Percentiles rank a stretch among this genome's conserved stretches.
Evolutionary conservation across 2,113 vertebrate species (phyloP).

Genomic region (Asarcornis scutulata): DNA sequence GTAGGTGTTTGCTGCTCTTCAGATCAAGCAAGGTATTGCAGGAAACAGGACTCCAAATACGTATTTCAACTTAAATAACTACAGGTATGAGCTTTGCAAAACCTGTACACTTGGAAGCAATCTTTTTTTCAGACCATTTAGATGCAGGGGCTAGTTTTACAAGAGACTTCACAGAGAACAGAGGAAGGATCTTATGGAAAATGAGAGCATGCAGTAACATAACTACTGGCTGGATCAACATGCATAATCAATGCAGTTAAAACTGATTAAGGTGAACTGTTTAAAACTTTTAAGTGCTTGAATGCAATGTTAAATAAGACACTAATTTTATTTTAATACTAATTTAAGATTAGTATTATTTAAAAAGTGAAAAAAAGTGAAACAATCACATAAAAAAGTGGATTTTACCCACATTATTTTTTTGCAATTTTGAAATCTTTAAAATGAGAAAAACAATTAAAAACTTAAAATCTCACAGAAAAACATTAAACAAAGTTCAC

Average conservation of each 20-base stretch:
- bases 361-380: background rate
- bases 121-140: background rate
- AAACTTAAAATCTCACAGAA: background rate
- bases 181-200: background rate
- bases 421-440: background rate
- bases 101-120: background rate
- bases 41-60: background rate
- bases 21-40: background rate
- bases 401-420: background rate
- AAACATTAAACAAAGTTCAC: background rate
- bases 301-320: background rate
- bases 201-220: rapidly evolving
- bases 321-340: background rate
- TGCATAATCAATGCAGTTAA: background rate
- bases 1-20: background rate
- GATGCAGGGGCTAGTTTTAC: background rate
- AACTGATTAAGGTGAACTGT: background rate
- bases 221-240: background rate
- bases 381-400: background rate
- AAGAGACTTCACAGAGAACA: background rate
- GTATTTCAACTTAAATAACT: background rate
- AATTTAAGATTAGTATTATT: background rate
- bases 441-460: background rate
- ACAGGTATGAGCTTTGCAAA: background rate
- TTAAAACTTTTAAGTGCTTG: background rate